These are phyloP conservation scores for Scleropages formosus DNA, from an alignment of 2,797 vertebrate species.

Conservation along the genomic window DNA sequence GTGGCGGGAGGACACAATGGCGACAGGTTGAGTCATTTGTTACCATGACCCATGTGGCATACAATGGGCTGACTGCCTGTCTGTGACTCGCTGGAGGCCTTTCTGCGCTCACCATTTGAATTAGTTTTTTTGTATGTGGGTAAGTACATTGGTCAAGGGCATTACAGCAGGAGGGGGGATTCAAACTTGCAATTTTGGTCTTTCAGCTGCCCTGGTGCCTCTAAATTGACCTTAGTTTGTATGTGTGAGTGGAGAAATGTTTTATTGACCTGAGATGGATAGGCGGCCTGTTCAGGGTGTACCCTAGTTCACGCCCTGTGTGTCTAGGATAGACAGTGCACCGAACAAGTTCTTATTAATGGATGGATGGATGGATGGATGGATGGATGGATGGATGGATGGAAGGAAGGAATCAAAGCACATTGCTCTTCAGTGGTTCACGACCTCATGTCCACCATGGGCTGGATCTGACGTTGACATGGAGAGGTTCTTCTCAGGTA, in stretches of 20 bases:
- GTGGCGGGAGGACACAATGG: neutral
- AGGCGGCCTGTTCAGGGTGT: too few relatives aligned
- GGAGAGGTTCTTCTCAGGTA: conserved; percentile 56
- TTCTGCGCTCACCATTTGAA: neutral
- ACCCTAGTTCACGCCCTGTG: too few relatives aligned
- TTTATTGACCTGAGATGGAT: too few relatives aligned
- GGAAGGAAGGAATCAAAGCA: neutral
- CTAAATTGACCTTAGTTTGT: too few relatives aligned
- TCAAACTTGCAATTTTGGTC: too few relatives aligned
- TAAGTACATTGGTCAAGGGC: too few relatives aligned
- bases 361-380: neutral
- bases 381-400: neutral
- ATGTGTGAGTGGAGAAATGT: too few relatives aligned
- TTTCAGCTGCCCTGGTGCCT: too few relatives aligned
- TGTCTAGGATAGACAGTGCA: neutral
- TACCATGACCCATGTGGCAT: neutral
- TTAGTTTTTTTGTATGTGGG: too few relatives aligned
- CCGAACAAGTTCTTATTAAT: neutral
- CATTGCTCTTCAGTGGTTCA: neutral
- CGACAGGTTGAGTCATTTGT: conserved; percentile 25
- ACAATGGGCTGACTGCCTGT: neutral
- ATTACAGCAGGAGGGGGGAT: too few relatives aligned
- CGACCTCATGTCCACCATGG: too few relatives aligned
- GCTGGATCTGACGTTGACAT: too few relatives aligned
- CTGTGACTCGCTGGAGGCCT: neutral